Base-by-base conservation (phyloP, 2,797 vertebrate species). In the Poeciliopsis presidionis region DNA sequence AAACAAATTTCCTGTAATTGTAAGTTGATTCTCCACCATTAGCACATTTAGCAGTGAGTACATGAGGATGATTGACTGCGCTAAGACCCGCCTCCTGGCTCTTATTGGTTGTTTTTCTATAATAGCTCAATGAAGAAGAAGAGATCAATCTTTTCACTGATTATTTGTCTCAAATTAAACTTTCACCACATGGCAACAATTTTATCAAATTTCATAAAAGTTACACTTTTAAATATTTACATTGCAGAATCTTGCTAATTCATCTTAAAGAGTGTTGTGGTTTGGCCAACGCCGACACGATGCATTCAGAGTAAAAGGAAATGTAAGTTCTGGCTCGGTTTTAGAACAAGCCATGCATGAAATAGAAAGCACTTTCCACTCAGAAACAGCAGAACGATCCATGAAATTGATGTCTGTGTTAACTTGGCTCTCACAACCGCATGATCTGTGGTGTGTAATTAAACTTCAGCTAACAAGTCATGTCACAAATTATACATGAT, bases 391-490 rank as follows among this genome's bases (percentile, higher is more conserved):
- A 79, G 57, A 53, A 73, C 49, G 69, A 86, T 86, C 85, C 81
- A 85, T 87, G 76, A 81, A 86, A 84, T 78, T 86, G 80, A 89
- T 78, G 75, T 84, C 76, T 85, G 43, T 84, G 78, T 87, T 84
- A 83, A 81, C 72, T 73, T 61, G 51, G 74, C 77, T 82, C 76
- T 65, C 16, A 14, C 73, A 77, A 76, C 67, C 73, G 79, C 57
- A 69, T 74, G 75, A 79, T 77, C 79, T 73, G 51, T 74, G 47
- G 39, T 74, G 75, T 84, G 74, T 75, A 72, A 79, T 87, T 84
- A 84, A 87, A 86, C 79, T 78, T 81, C 67, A 80, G 69, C 72
- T 75, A 72, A 82, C 41, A 82, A 78, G 82, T 72, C 59, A 46
- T 72, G n/a, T 75, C 67, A 63, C 77, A 79, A 84, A 88, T 86